These are phyloP conservation scores for Dreissena polymorpha DNA, from an alignment of 1,140 invertebrate genomes.

Conservation along the genomic window DNA sequence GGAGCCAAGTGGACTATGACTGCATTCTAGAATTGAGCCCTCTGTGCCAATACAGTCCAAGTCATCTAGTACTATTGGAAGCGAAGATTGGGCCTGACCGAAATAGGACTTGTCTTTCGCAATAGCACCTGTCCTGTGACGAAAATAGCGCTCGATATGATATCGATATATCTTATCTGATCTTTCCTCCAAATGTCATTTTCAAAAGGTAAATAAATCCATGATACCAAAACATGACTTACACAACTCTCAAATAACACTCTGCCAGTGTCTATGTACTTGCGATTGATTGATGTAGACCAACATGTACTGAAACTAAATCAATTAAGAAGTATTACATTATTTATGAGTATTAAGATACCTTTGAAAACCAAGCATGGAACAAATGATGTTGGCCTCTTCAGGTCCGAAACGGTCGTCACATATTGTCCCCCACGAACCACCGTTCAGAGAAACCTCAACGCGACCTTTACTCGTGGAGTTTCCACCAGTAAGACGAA, in stretches of 20 bases:
- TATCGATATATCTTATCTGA: too few species aligned
- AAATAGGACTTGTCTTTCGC: background rate
- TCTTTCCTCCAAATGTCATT: too few species aligned
- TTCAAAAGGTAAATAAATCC: too few species aligned
- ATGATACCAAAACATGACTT: too few species aligned
- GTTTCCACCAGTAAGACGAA: background rate
- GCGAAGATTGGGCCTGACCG: background rate
- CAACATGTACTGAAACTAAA: too few species aligned
- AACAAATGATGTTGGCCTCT: slow-evolving; percentile 2
- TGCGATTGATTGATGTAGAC: too few species aligned
- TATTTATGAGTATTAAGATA: background rate
- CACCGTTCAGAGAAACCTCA: background rate
- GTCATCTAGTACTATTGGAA: background rate
- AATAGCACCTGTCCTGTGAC: background rate
- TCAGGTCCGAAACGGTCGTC: slow-evolving; percentile 12
- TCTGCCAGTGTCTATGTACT: too few species aligned
- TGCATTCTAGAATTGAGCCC: background rate
- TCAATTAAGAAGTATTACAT: too few species aligned
- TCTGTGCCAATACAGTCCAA: background rate
- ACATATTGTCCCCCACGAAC: slow-evolving; percentile 16
- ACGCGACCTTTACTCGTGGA: background rate
- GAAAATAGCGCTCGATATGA: too few species aligned
- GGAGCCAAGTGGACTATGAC: background rate
- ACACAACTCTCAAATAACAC: too few species aligned
- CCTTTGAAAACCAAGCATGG: slow-evolving; percentile 26